Conservation (phyloP, 1,140 invertebrate species). For the Caenorhabditis inopinata region DNA sequence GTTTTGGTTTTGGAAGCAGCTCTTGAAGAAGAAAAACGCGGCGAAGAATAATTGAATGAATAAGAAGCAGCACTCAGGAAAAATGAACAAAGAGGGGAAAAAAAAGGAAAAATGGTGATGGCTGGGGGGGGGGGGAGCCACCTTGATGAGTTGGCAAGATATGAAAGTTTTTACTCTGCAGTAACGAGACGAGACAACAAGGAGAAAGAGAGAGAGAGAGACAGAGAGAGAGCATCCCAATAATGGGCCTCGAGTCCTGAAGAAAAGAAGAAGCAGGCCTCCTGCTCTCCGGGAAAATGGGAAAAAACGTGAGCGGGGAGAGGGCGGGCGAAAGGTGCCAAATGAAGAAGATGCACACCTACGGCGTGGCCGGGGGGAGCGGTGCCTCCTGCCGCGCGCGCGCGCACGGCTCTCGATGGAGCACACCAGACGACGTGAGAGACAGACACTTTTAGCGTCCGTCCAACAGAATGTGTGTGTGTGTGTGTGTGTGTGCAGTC, state of each 20-base stretch:
- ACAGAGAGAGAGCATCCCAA: conserved; percentile 3
- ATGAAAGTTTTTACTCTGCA: neutral
- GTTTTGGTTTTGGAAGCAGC: too few relatives aligned
- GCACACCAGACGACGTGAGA: conserved; percentile 9
- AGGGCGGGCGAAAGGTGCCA: conserved; percentile 3
- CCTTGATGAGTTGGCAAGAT: conserved; percentile 28
- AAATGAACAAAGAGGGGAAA: neutral
- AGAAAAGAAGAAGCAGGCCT: too few relatives aligned
- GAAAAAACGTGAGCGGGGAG: neutral
- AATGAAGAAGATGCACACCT: conserved; percentile 20
- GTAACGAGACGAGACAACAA: too few relatives aligned
- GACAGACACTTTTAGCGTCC: neutral
- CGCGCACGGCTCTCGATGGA: neutral
- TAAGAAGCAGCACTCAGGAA: conserved; percentile 21
- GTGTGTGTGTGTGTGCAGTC: conserved; percentile 5
- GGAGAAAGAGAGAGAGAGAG: neutral
- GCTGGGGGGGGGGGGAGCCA: neutral
- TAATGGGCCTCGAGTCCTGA: neutral
- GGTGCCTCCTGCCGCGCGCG: neutral
- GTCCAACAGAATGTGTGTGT: too few relatives aligned
- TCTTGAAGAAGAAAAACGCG: neutral
- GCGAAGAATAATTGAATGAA: conserved; percentile 11
- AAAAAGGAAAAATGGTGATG: neutral
- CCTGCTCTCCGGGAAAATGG: neutral
- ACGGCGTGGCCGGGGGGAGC: neutral